These are phyloP conservation scores for Mirza zaza DNA, from an alignment of 2,113 vertebrate genomes.

Conservation along the genomic window DNA sequence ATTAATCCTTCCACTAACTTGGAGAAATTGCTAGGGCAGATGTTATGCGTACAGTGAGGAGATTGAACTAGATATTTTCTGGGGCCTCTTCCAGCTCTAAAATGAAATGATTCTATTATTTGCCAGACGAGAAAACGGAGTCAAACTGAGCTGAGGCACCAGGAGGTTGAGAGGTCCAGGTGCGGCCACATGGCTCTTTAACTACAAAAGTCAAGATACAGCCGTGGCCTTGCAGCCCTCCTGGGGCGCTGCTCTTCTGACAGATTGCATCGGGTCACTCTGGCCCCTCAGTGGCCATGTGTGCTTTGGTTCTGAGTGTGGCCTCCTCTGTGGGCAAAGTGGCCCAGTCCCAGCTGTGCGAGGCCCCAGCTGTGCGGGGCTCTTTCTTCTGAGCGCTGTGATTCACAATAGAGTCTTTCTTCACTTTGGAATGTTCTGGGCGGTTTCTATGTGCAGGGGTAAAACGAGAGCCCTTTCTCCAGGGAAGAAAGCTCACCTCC, in stretches of 20 bases:
- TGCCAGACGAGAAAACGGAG: conserved; percentile 32
- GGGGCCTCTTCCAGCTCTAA: conserved; percentile 42
- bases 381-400: background rate
- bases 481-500: background rate
- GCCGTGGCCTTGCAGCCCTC: background rate
- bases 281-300: background rate
- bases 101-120: conserved; percentile 52
- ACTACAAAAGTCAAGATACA: background rate
- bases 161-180: background rate
- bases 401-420: background rate
- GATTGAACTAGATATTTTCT: conserved; percentile 51
- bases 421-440: background rate
- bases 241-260: background rate
- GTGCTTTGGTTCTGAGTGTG: background rate
- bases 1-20: background rate
- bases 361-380: background rate
- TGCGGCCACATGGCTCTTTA: background rate
- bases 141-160: background rate
- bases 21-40: background rate
- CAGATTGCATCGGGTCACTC: background rate
- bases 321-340: background rate
- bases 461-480: background rate
- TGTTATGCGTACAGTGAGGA: background rate
- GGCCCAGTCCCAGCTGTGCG: background rate
- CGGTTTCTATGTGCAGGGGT: accelerated